Base-by-base conservation (phyloP, 1,140 invertebrate genomes). In the Hydropsyche tenuis region DNA sequence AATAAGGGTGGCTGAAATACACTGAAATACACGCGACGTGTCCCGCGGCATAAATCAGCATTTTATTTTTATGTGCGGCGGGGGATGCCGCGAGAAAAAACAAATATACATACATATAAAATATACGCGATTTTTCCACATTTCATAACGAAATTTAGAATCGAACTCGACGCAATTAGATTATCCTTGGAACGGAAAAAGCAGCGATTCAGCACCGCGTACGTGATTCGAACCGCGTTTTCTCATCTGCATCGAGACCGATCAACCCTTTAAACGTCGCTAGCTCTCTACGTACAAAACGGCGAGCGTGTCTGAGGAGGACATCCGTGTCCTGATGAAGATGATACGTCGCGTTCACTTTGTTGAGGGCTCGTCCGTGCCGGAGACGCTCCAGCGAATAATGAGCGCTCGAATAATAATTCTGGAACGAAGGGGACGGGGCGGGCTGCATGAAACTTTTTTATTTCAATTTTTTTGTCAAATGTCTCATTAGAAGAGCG, bases 41-140 rank as follows among this genome's bases (percentile, higher is more conserved):
- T 73, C 75, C 75, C 72, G 68, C 45, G 72, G 68, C 72, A 77
- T 77, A 77, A 77, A 77, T 77, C 75, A 77, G 69, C 75, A 74
- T 77, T 77, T 74, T 72, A 74, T 72, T 74, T 69, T 64, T 70
- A 70, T 56, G 46, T 56, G 68, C 23, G 46, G 68, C 30, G 12
- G 43, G 46, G 63, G 60, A 20, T 9, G 48, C 48, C 48, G 48
- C 48, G 22, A 11, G 56, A 48, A 48, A n/a, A 48, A 48, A 48
- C 14, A 48, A 48, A 48, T n/a, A 48, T 48, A 48, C 3, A 48
- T 14, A 48, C 11, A 43, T 12, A 12, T 6, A 43, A 43, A 43
- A 43, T 6, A 43, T 6, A 43, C 48, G 6, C 48, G 43, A 56
- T 56, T 56, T 9, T 56, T 56, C 5, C n/a, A n/a, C n/a, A n/a